Percentiles rank a stretch among this genome's conserved stretches.
phyloP scores from a whole-genome alignment of 2,797 vertebrate species.

The Ambastaia sidthimunki region DNA sequence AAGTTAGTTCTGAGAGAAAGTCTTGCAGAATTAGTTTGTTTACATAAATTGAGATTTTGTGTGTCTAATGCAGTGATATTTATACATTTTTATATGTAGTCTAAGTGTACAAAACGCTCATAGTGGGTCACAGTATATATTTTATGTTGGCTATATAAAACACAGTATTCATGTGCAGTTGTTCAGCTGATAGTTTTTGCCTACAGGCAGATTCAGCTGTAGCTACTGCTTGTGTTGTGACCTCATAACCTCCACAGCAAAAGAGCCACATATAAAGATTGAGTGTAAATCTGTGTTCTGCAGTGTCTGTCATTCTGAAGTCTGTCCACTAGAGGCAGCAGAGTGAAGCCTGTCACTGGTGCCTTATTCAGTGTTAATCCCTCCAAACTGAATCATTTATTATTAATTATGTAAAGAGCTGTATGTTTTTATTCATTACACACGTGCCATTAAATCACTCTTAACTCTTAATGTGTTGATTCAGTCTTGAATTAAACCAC shows the following conservation, averaged over 20 bases:
- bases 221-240: neutral
- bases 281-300: slow-evolving; percentile 39
- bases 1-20: too few species aligned
- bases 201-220: neutral
- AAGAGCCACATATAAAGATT: neutral
- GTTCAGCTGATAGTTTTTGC: neutral
- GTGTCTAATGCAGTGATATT: neutral
- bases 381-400: slow-evolving; percentile 40
- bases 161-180: neutral
- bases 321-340: slow-evolving; percentile 49
- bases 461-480: neutral
- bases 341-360: slow-evolving; percentile 20
- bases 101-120: neutral
- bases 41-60: too few species aligned
- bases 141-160: neutral
- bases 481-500: slow-evolving; percentile 26
- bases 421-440: slow-evolving; percentile 39
- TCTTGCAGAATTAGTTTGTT: too few species aligned
- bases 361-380: slow-evolving; percentile 64
- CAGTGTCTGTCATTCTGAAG: slow-evolving; percentile 34
- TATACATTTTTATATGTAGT: neutral
- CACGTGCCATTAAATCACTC: neutral
- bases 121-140: neutral
- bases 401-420: slow-evolving; percentile 45
- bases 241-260: slow-evolving; percentile 3